Evolutionary conservation across 2,113 vertebrate genomes (phyloP).

Genomic region (Bucco capensis): DNA sequence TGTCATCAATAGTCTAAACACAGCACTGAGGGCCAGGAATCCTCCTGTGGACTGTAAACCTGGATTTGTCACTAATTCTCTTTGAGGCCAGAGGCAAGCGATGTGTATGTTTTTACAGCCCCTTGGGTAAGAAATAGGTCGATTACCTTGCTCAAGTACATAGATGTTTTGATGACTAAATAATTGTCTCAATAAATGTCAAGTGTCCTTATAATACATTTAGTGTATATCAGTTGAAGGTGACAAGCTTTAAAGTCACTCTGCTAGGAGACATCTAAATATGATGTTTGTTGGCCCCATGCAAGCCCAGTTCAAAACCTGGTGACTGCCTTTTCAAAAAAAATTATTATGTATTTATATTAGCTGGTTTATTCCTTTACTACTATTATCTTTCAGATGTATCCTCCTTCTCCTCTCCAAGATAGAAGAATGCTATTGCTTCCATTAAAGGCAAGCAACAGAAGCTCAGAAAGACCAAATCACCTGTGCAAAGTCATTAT

Average conservation of each 20-base stretch:
- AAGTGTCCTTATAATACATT: neutral
- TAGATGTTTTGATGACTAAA: constrained; percentile 11
- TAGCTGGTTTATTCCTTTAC: neutral
- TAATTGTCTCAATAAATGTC: constrained; percentile 37
- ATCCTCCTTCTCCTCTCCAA: neutral
- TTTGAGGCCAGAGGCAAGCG: neutral
- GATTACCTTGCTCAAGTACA: neutral
- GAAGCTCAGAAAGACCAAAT: neutral
- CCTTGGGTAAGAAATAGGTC: neutral
- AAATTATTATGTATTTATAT: neutral
- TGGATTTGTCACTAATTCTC: constrained; percentile 41
- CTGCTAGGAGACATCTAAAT: neutral
- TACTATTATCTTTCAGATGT: neutral
- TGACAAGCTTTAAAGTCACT: neutral
- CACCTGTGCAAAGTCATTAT: neutral
- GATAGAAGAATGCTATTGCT: neutral
- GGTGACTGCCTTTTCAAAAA: no score
- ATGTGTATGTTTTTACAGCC: neutral
- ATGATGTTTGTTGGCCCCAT: neutral
- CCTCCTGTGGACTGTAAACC: constrained; percentile 36
- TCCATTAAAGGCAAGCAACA: neutral
- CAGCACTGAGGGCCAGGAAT: neutral
- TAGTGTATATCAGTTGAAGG: neutral
- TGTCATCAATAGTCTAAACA: constrained; percentile 42
- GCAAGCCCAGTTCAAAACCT: neutral